phyloP scores from a whole-genome alignment of 2,113 vertebrate species.

The Columba janthina region DNA sequence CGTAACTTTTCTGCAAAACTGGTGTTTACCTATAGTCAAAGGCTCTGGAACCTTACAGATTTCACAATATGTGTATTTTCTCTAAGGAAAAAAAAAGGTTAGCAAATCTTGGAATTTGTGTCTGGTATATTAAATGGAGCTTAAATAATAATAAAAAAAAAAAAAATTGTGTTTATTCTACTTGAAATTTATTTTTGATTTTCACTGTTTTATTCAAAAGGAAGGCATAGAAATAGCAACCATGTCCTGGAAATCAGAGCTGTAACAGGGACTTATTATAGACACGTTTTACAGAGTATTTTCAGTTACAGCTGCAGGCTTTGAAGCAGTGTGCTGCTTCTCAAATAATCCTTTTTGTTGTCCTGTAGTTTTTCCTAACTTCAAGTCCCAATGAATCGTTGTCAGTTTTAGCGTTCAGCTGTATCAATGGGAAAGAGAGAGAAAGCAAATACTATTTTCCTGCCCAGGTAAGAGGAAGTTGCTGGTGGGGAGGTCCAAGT shows the following conservation, averaged over 20 bases:
- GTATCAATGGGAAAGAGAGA: slow-evolving; percentile 36
- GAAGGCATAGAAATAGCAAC: slow-evolving; percentile 64
- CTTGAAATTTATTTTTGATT: slow-evolving; percentile 55
- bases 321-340: slow-evolving; percentile 50
- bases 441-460: not conserved
- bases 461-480: not conserved
- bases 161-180: slow-evolving; percentile 49
- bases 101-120: slow-evolving; percentile 29
- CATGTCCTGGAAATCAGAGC: slow-evolving; percentile 52
- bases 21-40: slow-evolving; percentile 50
- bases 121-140: slow-evolving; percentile 37
- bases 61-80: slow-evolving; percentile 21
- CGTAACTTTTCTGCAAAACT: slow-evolving; percentile 26
- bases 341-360: slow-evolving; percentile 20
- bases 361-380: not conserved
- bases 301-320: slow-evolving; percentile 54
- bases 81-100: slow-evolving; percentile 21
- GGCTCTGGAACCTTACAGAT: slow-evolving; percentile 43
- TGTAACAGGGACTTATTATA: slow-evolving; percentile 50
- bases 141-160: slow-evolving; percentile 37
- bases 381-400: not conserved
- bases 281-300: slow-evolving; percentile 59
- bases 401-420: slow-evolving; percentile 38
- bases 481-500: not conserved
- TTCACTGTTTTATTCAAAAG: slow-evolving; percentile 61